phyloP scores from a whole-genome alignment of 2,797 vertebrate genomes.

The Carapus acus region DNA sequence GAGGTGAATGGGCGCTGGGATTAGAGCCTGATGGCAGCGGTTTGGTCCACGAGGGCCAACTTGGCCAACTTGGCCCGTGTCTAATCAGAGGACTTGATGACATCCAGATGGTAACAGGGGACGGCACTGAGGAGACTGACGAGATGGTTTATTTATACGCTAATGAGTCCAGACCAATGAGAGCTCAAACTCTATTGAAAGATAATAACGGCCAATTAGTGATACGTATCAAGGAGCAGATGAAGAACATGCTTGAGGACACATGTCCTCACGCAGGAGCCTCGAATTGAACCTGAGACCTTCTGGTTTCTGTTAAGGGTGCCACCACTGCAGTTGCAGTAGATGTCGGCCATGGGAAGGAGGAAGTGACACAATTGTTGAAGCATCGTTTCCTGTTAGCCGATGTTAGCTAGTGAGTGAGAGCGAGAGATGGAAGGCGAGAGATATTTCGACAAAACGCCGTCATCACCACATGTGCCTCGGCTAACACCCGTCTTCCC shows the following conservation, averaged over 20 bases:
- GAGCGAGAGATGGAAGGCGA: background rate
- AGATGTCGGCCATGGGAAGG: background rate
- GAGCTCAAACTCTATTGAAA: too few species aligned
- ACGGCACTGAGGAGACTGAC: too few species aligned
- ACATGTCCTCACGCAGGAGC: too few species aligned
- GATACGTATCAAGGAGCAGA: too few species aligned
- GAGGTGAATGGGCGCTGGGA: constrained; percentile 45
- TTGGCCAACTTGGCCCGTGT: constrained; percentile 26
- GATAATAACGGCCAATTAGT: too few species aligned
- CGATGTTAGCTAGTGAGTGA: background rate
- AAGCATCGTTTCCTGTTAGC: background rate
- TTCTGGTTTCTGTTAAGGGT: too few species aligned
- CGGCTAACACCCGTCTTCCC: constrained; percentile 61
- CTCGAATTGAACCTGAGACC: too few species aligned
- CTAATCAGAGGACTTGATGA: constrained; percentile 44
- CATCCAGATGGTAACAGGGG: constrained; percentile 48
- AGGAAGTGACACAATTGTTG: background rate
- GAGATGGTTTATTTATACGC: too few species aligned
- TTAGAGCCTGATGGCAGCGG: constrained; percentile 29
- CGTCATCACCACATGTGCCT: constrained; percentile 37
- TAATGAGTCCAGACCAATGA: too few species aligned
- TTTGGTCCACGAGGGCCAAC: constrained; percentile 18
- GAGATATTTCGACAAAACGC: constrained; percentile 32
- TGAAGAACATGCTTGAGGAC: too few species aligned
- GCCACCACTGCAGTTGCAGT: background rate